phyloP scores from a whole-genome alignment of 2,888 invertebrate species.

The Andrena fulva region DNA sequence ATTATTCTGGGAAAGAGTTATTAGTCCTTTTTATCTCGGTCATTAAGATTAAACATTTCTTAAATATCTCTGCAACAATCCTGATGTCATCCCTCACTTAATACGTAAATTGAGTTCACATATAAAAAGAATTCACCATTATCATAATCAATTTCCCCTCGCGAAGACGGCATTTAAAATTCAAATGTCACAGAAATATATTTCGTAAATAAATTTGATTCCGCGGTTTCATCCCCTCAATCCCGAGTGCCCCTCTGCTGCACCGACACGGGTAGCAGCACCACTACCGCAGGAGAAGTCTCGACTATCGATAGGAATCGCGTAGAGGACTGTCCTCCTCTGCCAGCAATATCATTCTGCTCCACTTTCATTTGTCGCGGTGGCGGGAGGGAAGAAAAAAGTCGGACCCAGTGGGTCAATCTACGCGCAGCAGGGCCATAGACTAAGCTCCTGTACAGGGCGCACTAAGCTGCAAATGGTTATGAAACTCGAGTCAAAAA shows the following conservation, averaged over 20 bases:
- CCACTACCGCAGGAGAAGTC: neutral
- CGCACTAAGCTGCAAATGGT: slow-evolving; percentile 26
- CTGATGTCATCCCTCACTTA: too few relatives aligned
- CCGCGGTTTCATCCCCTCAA: neutral
- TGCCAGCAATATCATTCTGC: slow-evolving; percentile 12
- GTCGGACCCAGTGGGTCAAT: neutral
- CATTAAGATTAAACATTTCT: too few relatives aligned
- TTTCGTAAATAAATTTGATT: neutral
- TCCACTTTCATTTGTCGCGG: neutral
- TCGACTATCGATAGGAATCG: neutral
- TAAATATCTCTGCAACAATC: too few relatives aligned
- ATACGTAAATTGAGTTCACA: too few relatives aligned
- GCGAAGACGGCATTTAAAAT: too few relatives aligned
- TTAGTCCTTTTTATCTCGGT: too few relatives aligned
- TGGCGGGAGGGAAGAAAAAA: neutral
- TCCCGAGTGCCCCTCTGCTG: neutral
- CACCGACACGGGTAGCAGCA: neutral
- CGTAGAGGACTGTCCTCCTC: neutral
- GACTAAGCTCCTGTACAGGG: neutral
- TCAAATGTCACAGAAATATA: neutral
- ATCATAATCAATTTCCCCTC: too few relatives aligned
- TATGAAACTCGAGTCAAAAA: slow-evolving; percentile 40
- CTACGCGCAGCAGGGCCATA: neutral
- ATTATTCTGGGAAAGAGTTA: too few relatives aligned
- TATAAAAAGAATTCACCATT: too few relatives aligned